These are phyloP conservation scores for Nebria ingens DNA, from an alignment of 1,140 invertebrate genomes.

Conservation along the genomic window DNA sequence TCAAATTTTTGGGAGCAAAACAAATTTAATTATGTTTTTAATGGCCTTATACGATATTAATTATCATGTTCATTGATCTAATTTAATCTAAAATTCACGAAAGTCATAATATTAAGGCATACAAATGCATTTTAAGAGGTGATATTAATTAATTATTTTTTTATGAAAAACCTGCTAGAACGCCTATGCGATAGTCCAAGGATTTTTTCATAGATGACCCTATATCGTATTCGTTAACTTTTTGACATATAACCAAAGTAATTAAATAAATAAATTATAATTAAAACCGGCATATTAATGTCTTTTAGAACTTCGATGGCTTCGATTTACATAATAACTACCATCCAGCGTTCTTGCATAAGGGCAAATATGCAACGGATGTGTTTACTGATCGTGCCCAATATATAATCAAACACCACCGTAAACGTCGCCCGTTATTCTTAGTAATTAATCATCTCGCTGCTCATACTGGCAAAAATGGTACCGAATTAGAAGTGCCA, in stretches of 20 bases:
- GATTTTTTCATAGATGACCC: background rate
- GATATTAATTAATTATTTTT: too few species aligned
- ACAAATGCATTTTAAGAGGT: too few species aligned
- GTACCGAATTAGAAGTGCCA: constrained; percentile 48
- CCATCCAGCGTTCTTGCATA: constrained; percentile 36
- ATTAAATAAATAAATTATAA: background rate
- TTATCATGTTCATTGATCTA: too few species aligned
- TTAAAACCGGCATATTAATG: background rate
- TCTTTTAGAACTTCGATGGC: constrained; percentile 18
- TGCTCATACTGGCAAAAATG: constrained; percentile 59
- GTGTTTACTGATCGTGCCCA: constrained; percentile 63
- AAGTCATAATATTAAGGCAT: too few species aligned
- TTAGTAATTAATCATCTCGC: constrained; percentile 72
- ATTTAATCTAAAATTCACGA: too few species aligned
- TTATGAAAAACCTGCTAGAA: too few species aligned
- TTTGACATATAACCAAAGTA: background rate
- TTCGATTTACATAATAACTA: constrained; percentile 26
- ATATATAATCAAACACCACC: constrained; percentile 44
- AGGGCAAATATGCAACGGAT: constrained; percentile 64
- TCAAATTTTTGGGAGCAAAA: too few species aligned
- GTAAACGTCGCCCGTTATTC: constrained; percentile 51
- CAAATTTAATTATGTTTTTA: too few species aligned
- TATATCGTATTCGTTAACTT: background rate
- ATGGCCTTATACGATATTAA: too few species aligned
- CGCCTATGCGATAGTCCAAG: background rate